Evolutionary conservation across 2,113 vertebrate species (phyloP).

Genomic region (Balaenoptera acutorostrata): DNA sequence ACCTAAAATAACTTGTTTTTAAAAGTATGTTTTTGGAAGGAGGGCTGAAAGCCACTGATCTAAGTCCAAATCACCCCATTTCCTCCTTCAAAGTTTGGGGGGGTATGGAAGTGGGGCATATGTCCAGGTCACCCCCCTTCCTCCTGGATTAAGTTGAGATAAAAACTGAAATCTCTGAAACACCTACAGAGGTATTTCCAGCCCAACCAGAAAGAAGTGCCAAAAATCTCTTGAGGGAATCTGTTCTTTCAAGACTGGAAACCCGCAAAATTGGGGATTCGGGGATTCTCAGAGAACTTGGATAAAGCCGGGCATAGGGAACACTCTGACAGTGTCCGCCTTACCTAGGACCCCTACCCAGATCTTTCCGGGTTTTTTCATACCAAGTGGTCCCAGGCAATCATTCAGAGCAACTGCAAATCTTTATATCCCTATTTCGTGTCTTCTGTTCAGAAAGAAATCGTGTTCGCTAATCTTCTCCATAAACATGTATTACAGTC

Average conservation of each 20-base stretch:
- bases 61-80: not conserved
- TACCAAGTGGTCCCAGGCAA: fast-evolving
- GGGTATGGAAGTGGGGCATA: not conserved
- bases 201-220: not conserved
- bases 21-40: not conserved
- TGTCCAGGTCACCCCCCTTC: fast-evolving
- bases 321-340: fast-evolving
- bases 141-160: not conserved
- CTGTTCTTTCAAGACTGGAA: not conserved
- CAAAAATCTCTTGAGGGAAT: not conserved
- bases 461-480: conserved; percentile 50
- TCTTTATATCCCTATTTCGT: not conserved
- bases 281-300: fast-evolving
- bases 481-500: conserved; percentile 57
- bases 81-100: fast-evolving
- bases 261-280: fast-evolving
- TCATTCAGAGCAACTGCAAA: not conserved
- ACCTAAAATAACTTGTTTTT: not conserved
- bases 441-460: conserved; percentile 19
- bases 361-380: fast-evolving
- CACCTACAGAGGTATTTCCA: not conserved
- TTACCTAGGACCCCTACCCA: not conserved
- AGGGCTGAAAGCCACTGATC: not conserved
- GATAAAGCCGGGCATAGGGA: not conserved
- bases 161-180: not conserved